Conservation (phyloP, 2,113 vertebrate genomes). For the Ophiodon elongatus region DNA sequence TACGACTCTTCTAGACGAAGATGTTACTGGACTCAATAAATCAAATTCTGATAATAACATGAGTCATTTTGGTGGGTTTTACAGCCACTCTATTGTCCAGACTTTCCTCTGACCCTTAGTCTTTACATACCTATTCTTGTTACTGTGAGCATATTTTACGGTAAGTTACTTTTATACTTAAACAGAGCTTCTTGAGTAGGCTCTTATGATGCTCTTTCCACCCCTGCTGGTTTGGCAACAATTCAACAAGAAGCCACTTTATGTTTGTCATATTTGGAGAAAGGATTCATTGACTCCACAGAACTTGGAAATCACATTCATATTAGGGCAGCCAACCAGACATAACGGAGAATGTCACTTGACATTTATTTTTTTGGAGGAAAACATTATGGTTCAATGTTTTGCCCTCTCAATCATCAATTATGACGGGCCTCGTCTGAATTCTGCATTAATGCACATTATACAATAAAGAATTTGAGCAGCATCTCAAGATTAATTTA, state of each 20-base stretch:
- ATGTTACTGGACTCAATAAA: background rate
- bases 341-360: conserved; percentile 34
- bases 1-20: background rate
- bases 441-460: conserved; percentile 57
- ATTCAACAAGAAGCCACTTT: conserved; percentile 55
- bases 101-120: background rate
- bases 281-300: conserved; percentile 53
- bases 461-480: conserved; percentile 51
- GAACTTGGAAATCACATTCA: conserved; percentile 53
- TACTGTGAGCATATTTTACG: background rate
- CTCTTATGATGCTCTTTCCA: conserved; percentile 8
- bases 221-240: conserved; percentile 45
- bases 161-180: background rate
- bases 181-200: background rate
- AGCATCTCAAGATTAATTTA: conserved; percentile 43
- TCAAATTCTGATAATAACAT: background rate
- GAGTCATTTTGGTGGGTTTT: background rate
- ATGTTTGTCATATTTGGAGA: conserved; percentile 59
- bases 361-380: conserved; percentile 60
- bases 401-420: conserved; percentile 55
- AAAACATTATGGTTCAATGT: conserved; percentile 62
- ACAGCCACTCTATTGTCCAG: background rate
- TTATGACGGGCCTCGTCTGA: conserved; percentile 52
- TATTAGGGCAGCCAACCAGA: conserved; percentile 63
- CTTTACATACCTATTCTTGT: background rate